Conservation (phyloP, 2,113 vertebrate genomes). For the Trochalopteron elliotii region DNA sequence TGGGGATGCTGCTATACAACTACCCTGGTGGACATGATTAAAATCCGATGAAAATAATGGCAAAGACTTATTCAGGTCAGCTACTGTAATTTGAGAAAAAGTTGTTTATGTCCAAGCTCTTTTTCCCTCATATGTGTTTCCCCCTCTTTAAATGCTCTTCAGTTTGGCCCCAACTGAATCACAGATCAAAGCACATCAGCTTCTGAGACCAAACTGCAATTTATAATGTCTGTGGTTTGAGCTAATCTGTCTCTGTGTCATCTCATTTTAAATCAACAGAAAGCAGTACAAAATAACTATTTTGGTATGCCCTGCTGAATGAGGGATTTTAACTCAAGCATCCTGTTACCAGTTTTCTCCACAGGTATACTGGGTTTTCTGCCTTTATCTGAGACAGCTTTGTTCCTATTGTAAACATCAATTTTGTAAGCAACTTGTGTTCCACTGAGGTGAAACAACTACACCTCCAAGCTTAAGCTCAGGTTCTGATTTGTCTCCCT, state of each 20-base stretch:
- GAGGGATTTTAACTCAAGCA: neutral
- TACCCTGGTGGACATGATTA: neutral
- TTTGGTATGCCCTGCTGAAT: neutral
- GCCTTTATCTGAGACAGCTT: neutral
- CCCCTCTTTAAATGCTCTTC: slow-evolving; percentile 42
- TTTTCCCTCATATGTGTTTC: slow-evolving; percentile 6
- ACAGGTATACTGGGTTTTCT: slow-evolving; percentile 27
- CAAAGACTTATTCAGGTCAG: slow-evolving; percentile 27
- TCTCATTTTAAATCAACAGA: slow-evolving; percentile 73
- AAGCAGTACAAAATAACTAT: slow-evolving; percentile 49
- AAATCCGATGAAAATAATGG: neutral
- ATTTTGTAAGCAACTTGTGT: slow-evolving; percentile 54
- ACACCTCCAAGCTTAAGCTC: neutral
- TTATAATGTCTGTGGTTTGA: slow-evolving; percentile 72
- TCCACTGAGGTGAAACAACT: slow-evolving; percentile 11
- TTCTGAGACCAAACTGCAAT: slow-evolving; percentile 69
- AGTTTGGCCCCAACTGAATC: slow-evolving; percentile 43
- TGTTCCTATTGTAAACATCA: neutral
- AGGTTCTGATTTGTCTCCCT: neutral
- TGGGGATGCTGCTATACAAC: neutral
- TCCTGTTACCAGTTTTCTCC: neutral
- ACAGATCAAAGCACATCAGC: slow-evolving; percentile 74
- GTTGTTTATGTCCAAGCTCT: neutral
- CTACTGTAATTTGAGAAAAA: slow-evolving; percentile 34
- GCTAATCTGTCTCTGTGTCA: slow-evolving; percentile 73